These are phyloP conservation scores for Aramus guarauna DNA, from an alignment of 2,113 vertebrate species.

Conservation along the genomic window DNA sequence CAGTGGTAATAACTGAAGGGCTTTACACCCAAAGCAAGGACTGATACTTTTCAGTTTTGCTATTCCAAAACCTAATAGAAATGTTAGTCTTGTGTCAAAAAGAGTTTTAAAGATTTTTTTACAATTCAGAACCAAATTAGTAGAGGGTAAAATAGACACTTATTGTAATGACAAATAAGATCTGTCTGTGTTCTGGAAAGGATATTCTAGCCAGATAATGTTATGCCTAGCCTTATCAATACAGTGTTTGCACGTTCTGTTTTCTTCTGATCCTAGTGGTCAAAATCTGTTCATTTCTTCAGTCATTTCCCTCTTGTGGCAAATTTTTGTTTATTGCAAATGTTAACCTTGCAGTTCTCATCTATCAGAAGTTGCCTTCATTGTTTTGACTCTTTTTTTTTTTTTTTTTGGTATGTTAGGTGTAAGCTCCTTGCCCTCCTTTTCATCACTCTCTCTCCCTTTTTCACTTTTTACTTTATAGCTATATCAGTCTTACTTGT, in stretches of 20 bases:
- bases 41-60: neutral
- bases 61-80: neutral
- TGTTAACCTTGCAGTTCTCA: neutral
- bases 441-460: neutral
- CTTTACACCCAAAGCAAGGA: neutral
- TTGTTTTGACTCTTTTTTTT: neutral
- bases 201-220: neutral
- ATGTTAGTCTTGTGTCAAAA: neutral
- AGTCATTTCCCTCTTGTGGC: neutral
- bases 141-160: neutral
- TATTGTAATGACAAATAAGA: neutral
- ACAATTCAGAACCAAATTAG: neutral
- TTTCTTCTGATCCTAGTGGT: neutral
- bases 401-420: accelerated
- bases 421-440: neutral
- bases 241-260: neutral
- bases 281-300: neutral
- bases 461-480: neutral
- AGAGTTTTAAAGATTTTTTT: neutral
- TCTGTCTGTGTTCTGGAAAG: neutral
- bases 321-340: neutral
- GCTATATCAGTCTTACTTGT: neutral
- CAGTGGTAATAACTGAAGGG: neutral
- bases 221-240: neutral
- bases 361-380: neutral